A percentile compares a stretch with the other conserved stretches of the same genome.
phyloP scores from a whole-genome alignment of 1,140 invertebrate species.

The Drosophila neocordata region DNA sequence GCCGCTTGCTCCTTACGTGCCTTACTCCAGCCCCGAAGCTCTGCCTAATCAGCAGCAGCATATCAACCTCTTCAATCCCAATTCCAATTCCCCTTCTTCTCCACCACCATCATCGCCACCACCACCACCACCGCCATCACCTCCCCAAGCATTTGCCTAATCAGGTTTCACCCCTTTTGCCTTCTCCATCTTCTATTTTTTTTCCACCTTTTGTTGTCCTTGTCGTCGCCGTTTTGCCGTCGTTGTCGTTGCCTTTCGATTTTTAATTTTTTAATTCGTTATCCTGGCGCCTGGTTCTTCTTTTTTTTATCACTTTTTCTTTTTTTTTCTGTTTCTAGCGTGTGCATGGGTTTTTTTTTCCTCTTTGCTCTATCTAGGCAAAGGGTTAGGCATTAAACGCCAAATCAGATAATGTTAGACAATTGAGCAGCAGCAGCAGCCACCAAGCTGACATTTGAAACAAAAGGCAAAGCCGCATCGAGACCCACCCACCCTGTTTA shows the following conservation, averaged over 20 bases:
- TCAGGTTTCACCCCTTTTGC: slow-evolving; percentile 73
- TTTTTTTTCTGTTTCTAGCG: slow-evolving; percentile 25
- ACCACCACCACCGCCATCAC: background rate
- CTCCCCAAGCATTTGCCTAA: slow-evolving; percentile 50
- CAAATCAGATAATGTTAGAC: slow-evolving; percentile 81
- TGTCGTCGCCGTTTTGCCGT: slow-evolving; percentile 43
- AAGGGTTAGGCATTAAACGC: slow-evolving; percentile 79
- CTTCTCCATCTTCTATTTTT: slow-evolving; percentile 28
- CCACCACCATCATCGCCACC: slow-evolving; percentile 8
- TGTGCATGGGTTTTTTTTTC: slow-evolving; percentile 50
- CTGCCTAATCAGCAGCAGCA: slow-evolving; percentile 74
- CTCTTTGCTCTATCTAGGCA: slow-evolving; percentile 29
- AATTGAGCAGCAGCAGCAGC: slow-evolving; percentile 72
- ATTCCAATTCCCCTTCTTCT: background rate
- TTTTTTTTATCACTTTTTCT: slow-evolving; percentile 14
- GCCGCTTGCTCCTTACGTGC: slow-evolving; percentile 16
- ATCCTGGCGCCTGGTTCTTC: slow-evolving; percentile 70
- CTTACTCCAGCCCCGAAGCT: slow-evolving; percentile 46
- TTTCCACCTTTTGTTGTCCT: slow-evolving; percentile 58
- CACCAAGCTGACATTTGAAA: slow-evolving; percentile 69
- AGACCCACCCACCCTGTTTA: slow-evolving; percentile 13
- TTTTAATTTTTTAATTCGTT: slow-evolving; percentile 82
- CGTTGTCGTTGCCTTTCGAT: slow-evolving; percentile 73
- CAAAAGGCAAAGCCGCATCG: slow-evolving; percentile 64
- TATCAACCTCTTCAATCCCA: slow-evolving; percentile 43